Base-by-base conservation (phyloP, 2,113 vertebrate genomes). In the Leptobrachium leishanense region DNA sequence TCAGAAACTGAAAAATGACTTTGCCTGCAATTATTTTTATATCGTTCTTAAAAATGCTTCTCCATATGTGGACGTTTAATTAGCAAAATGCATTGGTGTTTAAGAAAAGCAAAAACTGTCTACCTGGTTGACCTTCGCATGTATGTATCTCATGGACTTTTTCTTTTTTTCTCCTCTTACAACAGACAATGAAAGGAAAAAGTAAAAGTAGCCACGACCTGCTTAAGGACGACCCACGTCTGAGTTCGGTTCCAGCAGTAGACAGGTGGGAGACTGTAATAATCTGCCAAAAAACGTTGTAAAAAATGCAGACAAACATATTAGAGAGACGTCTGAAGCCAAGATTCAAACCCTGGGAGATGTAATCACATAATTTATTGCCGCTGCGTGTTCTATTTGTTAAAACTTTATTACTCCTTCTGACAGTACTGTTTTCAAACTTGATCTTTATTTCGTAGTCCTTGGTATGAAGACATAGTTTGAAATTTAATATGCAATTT, bases 151-250 rank as follows among this genome's bases (percentile, higher is more conserved):
- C 3, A 8, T 46, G 3, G 44, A 46, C 8, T 46, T 5, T 50
- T 50, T 50, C 4, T 50, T 50, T 50, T 4, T 50, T 50, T 50
- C 4, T 50, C 8, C 20, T 50, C 4, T 50, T 50, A 5, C 8
- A 8, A 78, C 84, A 98, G 97, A 96, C 92, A 44, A 92, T 98
- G 86, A 99, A 97, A 81, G 96, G 96, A n/a, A 98, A 94, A 91
- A 98, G 96, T 90, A 98, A 99, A 93, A 99, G 97, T 83, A 98
- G 97, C 85, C 96, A 98, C 63, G 97, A 99, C 87, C 94, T 98
- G 2, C 89, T 99, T 79, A 98, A 98, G 86, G 95, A 98, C 72
- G 97, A 98, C 66, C 97, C 97, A 2, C 92, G 92, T 75, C 90
- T 99, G 64, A 98, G 97, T 84, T 96, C 97, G 10, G 91, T 99